phyloP scores from a whole-genome alignment of 2,888 invertebrate species.

The Neoscelio sp. region DNA sequence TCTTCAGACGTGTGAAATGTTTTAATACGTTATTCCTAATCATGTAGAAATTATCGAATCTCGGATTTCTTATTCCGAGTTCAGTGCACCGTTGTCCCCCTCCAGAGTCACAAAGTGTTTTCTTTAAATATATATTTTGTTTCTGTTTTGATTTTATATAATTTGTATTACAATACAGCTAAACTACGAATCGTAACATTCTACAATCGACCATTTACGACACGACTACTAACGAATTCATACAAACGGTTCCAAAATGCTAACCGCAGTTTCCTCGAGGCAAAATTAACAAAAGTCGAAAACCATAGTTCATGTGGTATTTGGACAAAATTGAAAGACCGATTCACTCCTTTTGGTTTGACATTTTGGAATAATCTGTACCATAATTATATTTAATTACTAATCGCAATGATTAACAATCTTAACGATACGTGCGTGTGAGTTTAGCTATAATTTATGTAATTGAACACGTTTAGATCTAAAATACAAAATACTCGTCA shows the following conservation, averaged over 20 bases:
- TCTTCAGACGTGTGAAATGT: slow-evolving; percentile 13
- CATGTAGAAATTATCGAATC: slow-evolving; percentile 1
- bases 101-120: slow-evolving; percentile 56
- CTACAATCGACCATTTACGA: slow-evolving; percentile 52
- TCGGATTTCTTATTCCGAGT: background rate
- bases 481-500: slow-evolving; percentile 76
- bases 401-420: slow-evolving; percentile 55
- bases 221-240: slow-evolving; percentile 43
- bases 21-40: slow-evolving; percentile 19
- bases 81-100: slow-evolving; percentile 44
- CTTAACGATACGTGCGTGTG: slow-evolving; percentile 57
- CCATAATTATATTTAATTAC: slow-evolving; percentile 14
- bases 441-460: slow-evolving; percentile 44
- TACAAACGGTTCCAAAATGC: slow-evolving; percentile 32
- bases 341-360: background rate
- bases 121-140: slow-evolving; percentile 27
- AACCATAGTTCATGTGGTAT: too few relatives aligned
- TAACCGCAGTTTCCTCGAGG: too few relatives aligned
- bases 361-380: slow-evolving; percentile 34
- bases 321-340: too few relatives aligned
- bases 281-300: too few relatives aligned
- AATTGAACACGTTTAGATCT: slow-evolving; percentile 77
- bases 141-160: slow-evolving; percentile 14
- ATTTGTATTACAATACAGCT: slow-evolving; percentile 40
- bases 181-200: slow-evolving; percentile 48